Conservation (phyloP, 92 coral and sea anemone genomes). For the Epizoanthus ramosus region DNA sequence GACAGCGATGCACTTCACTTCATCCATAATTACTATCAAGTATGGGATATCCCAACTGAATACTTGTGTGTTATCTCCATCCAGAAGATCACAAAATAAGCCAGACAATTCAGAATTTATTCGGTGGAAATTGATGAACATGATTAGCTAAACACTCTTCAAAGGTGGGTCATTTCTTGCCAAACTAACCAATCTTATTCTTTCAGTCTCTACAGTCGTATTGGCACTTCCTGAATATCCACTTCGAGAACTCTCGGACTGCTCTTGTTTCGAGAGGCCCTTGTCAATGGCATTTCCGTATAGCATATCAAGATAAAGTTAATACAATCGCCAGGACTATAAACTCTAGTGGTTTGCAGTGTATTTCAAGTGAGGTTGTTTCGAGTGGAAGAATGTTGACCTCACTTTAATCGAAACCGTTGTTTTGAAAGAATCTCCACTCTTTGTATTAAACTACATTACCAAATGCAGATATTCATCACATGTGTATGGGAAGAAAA, state of each 20-base stretch:
- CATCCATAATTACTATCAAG: background rate
- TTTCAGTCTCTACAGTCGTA: too few species aligned
- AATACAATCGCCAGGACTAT: constrained; percentile 15
- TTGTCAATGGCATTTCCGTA: constrained; percentile 28
- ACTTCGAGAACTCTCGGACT: background rate
- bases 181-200: too few species aligned
- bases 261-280: constrained; percentile 13
- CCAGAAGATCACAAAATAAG: background rate
- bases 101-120: background rate
- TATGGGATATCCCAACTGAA: background rate
- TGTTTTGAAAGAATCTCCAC: background rate
- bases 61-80: background rate
- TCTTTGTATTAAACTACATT: background rate
- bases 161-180: background rate
- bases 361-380: background rate
- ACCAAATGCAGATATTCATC: background rate
- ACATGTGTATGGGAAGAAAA: background rate
- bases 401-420: constrained; percentile 7
- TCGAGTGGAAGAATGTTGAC: constrained; percentile 16
- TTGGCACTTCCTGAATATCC: background rate
- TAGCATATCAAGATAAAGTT: constrained; percentile 20
- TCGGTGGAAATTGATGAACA: background rate
- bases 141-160: background rate
- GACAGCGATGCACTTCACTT: too few species aligned
- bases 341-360: constrained; percentile 2